These are phyloP conservation scores for Atopsyche davidsoni DNA, from an alignment of 1,140 invertebrate species.

Conservation along the genomic window DNA sequence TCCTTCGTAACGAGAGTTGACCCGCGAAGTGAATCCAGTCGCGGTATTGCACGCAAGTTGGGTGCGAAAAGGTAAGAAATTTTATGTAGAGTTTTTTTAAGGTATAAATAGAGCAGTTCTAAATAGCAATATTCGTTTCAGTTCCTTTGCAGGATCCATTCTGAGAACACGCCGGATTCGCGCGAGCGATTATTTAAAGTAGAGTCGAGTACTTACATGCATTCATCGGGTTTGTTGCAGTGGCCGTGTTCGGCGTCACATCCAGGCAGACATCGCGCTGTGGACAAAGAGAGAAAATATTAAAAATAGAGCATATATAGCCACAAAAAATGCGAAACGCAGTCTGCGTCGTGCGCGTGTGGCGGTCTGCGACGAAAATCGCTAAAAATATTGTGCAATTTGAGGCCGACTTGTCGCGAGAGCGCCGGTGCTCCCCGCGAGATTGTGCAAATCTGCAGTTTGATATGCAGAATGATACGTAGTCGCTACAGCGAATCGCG, in stretches of 20 bases:
- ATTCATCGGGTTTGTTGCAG: conserved; percentile 88
- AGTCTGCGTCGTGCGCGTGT: conserved; percentile 26
- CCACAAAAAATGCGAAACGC: conserved; percentile 14
- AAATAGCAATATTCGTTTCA: no score
- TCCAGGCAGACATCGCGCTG: conserved; percentile 86
- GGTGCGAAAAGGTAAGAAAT: no score
- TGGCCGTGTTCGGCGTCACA: conserved; percentile 85
- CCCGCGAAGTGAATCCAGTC: no score
- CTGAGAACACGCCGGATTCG: no score
- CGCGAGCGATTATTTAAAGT: no score
- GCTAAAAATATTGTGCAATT: conserved; percentile 28
- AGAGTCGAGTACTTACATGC: conserved; percentile 82
- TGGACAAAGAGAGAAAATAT: conserved; percentile 55
- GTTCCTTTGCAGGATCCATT: no score
- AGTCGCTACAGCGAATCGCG: neutral
- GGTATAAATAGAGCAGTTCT: no score
- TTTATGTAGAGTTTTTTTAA: no score
- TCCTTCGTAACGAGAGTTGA: neutral
- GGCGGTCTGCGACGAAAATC: conserved; percentile 24
- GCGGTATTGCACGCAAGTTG: no score
- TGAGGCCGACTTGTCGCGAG: no score
- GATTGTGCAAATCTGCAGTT: no score
- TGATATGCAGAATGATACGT: neutral
- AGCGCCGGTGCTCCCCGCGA: no score
- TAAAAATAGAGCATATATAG: conserved; percentile 23